These are phyloP conservation scores for Drosophila pseudotalamancana DNA, from an alignment of 2,888 invertebrate genomes.

Conservation along the genomic window DNA sequence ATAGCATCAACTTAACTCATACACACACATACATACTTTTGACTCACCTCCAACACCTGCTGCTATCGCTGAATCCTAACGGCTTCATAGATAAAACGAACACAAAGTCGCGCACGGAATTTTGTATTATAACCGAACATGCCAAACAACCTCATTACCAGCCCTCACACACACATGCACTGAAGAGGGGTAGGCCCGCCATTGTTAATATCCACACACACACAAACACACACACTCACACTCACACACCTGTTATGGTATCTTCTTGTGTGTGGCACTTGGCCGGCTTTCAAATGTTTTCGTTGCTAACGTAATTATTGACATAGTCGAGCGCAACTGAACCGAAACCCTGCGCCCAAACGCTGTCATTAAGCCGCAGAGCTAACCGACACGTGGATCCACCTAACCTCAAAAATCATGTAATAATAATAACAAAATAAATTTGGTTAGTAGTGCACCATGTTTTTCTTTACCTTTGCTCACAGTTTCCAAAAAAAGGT, in stretches of 20 bases:
- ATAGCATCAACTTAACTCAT: constrained; percentile 3
- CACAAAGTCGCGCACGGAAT: constrained; percentile 28
- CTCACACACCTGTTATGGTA: constrained; percentile 9
- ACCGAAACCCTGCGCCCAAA: constrained; percentile 1
- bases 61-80: constrained; percentile 25
- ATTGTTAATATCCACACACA: constrained; percentile 44
- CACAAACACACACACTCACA: constrained; percentile 8
- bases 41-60: neutral
- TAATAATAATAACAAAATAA: too few species aligned
- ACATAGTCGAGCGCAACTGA: constrained; percentile 30
- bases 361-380: neutral
- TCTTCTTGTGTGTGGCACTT: constrained; percentile 44
- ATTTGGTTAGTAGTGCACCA: too few species aligned
- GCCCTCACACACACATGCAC: constrained; percentile 10
- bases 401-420: neutral
- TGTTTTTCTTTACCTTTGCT: too few species aligned
- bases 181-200: constrained; percentile 5
- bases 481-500: too few species aligned
- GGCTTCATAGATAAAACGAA: constrained; percentile 56
- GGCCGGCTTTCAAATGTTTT: constrained; percentile 32
- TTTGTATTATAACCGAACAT: constrained; percentile 66
- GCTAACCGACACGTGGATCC: too few species aligned
- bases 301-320: constrained; percentile 66
- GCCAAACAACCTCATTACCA: constrained; percentile 76
- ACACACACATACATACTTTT: neutral